Conservation (phyloP, 2,797 vertebrate species). For the Anas acuta region DNA sequence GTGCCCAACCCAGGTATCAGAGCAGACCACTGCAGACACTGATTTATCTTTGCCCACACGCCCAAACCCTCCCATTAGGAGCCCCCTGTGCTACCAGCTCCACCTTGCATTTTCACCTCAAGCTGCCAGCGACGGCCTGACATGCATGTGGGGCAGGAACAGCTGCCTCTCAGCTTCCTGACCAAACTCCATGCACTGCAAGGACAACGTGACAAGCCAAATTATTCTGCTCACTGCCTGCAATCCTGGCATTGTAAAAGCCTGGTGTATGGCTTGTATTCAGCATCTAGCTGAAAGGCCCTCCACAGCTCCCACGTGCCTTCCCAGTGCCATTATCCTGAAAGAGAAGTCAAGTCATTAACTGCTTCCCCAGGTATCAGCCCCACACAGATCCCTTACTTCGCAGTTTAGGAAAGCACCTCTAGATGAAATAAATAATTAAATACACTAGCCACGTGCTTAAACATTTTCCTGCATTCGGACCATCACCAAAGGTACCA, state of each 20-base stretch:
- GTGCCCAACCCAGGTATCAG: background rate
- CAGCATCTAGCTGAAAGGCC: background rate
- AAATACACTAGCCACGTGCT: background rate
- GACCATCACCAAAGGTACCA: background rate
- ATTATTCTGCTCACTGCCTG: background rate
- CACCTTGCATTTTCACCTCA: background rate
- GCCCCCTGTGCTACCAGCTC: background rate
- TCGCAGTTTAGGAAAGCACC: background rate
- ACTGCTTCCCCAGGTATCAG: background rate
- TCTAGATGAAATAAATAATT: background rate
- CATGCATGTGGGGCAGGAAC: background rate
- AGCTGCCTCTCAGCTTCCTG: background rate
- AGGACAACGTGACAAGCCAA: background rate
- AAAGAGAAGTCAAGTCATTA: background rate
- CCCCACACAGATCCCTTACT: background rate
- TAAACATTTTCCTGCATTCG: background rate
- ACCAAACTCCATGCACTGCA: background rate
- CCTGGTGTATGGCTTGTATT: background rate
- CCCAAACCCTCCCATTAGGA: background rate
- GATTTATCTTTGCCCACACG: fast-evolving
- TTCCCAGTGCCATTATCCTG: background rate
- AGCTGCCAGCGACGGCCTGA: background rate
- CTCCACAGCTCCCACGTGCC: background rate
- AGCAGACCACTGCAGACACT: background rate
- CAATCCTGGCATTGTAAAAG: background rate